Percentiles rank a stretch among this genome's conserved stretches.
Conservation (phyloP, 2,888 invertebrate species). For the Sericinus montela region DNA sequence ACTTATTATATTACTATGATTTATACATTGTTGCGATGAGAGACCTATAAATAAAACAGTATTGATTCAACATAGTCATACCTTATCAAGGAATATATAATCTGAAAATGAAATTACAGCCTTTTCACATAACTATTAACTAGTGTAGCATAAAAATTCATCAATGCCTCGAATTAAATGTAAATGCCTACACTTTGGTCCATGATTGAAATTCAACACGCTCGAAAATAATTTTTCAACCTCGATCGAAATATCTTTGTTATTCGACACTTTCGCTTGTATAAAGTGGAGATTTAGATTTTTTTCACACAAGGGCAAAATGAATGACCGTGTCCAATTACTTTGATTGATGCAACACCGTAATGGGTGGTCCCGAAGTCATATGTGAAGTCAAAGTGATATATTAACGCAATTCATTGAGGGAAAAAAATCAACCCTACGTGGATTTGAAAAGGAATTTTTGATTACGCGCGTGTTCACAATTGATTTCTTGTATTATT, state of each 20-base stretch:
- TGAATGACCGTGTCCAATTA: constrained; percentile 38
- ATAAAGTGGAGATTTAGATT: constrained; percentile 25
- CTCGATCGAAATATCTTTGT: constrained; percentile 23
- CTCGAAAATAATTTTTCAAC: constrained; percentile 6
- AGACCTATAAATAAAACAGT: too few species aligned
- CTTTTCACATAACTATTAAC: too few species aligned
- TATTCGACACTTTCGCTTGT: constrained; percentile 28
- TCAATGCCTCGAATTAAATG: not conserved
- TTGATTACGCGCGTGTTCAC: constrained; percentile 13
- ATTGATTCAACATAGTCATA: too few species aligned
- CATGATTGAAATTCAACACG: not conserved
- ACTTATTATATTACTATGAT: too few species aligned
- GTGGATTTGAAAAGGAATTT: constrained; percentile 15
- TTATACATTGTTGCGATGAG: too few species aligned
- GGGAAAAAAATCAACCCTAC: constrained; percentile 23
- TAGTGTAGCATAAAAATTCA: too few species aligned
- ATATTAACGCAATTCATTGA: constrained; percentile 31
- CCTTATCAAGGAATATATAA: too few species aligned
- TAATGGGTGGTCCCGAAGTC: constrained; percentile 32
- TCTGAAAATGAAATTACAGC: too few species aligned
- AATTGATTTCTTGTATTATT: not conserved
- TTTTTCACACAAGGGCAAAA: constrained; percentile 24
- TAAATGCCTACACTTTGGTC: not conserved
- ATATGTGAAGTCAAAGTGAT: constrained; percentile 27
- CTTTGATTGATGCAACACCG: constrained; percentile 41